Base-by-base conservation (phyloP, 2,888 invertebrate genomes). In the Scaptodrosophila latifasciaeformis region DNA sequence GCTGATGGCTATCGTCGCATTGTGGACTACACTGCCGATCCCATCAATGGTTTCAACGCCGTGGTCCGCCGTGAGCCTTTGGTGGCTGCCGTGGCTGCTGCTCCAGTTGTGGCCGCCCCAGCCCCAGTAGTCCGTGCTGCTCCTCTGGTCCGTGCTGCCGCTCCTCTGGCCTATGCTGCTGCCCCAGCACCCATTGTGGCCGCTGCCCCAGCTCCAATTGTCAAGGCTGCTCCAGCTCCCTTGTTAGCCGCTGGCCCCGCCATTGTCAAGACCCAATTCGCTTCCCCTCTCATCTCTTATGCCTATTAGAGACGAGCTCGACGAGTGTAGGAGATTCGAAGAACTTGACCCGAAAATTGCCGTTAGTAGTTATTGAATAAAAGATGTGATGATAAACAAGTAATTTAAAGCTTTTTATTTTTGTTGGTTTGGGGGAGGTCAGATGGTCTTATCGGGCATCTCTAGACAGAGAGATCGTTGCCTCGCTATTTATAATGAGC, bases 1-100 rank as follows among this genome's bases (percentile, higher is more conserved):
- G 82, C 87, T 54, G 87, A 87, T 75, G 87, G 87, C 7, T 83
- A 81, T 52, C 79, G 85, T 54, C 83, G 86, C 34, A 85, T 84
- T 67, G 86, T 87, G 40, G 86, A 86, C 65, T 87, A 87, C 56
- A 84, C 85, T 17, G 82, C 86, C 49, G 86, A 87, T 60, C 76
- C 86, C 44, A 69, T 86, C 50, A 85, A 86, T 49, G 87, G 86
- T 30, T 87, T 87, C 67, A 86, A 86, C 50, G 86, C 86, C 46
- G 84, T 87, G 15, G 86, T 86, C 5, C 82, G 82, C 5, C 84
- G 85, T 49, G 85, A 85, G 52, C 84, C 85, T 27, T 58, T 85
- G 54, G 72, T 79, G 9, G 85, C 80, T 35, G 80, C 83, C 40
- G 81, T 81, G 2, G 72, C 78, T n/a, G 63, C 81, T 15, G 67